A percentile compares a stretch with the other conserved stretches of the same genome.
Conservation (phyloP, 2,888 invertebrate genomes). For the Tanaodytes sp. region DNA sequence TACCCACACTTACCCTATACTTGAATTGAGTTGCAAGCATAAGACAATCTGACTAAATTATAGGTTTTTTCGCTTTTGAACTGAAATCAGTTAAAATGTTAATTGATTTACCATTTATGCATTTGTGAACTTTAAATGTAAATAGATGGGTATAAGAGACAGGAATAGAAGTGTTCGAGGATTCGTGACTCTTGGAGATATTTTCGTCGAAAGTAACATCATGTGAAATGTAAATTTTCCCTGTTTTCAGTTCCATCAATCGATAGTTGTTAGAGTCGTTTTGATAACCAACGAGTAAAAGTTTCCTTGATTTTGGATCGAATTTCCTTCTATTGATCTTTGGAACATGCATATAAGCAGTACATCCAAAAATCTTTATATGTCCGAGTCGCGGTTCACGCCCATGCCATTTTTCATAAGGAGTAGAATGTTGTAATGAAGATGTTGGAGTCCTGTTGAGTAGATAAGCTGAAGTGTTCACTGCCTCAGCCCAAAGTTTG, state of each 20-base stretch:
- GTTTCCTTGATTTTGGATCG: constrained; percentile 27
- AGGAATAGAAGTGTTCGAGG: background rate
- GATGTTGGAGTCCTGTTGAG: constrained; percentile 25
- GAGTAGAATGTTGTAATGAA: constrained; percentile 1
- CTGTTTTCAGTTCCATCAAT: constrained; percentile 10
- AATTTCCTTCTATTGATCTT: constrained; percentile 16
- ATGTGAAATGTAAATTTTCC: constrained; percentile 8
- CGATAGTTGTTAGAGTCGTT: constrained; percentile 37
- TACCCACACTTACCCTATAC: no score
- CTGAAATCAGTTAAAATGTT: no score
- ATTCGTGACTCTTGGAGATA: no score
- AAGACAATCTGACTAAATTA: no score
- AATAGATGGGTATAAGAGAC: no score
- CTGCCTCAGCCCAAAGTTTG: constrained; percentile 20
- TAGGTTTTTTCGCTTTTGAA: no score
- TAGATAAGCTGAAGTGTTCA: constrained; percentile 21
- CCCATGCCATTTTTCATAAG: constrained; percentile 23
- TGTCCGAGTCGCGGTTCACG: constrained; percentile 22
- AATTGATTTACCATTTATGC: no score
- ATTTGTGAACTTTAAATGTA: no score
- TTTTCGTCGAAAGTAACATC: constrained; percentile 27
- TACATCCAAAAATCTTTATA: constrained; percentile 17
- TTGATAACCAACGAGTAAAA: constrained; percentile 37
- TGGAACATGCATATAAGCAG: constrained; percentile 30
- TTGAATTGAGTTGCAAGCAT: no score